These are phyloP conservation scores for Volucella inanis DNA, from an alignment of 2,888 invertebrate genomes.

Conservation along the genomic window DNA sequence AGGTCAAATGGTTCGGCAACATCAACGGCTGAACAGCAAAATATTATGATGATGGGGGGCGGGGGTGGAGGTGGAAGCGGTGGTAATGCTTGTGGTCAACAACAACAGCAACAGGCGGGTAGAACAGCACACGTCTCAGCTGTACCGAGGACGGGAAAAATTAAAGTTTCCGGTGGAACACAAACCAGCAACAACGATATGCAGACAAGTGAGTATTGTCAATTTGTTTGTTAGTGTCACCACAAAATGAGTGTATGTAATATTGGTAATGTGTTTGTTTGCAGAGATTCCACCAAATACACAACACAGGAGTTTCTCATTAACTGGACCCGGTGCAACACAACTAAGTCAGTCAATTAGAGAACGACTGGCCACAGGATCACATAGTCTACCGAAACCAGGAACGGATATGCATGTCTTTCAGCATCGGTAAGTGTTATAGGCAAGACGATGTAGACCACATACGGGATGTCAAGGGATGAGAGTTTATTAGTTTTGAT, in stretches of 20 bases:
- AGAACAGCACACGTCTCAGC: slow-evolving; percentile 93
- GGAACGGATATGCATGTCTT: slow-evolving; percentile 87
- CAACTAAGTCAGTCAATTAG: slow-evolving; percentile 94
- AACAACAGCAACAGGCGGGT: slow-evolving; percentile 79
- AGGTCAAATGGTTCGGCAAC: slow-evolving; percentile 87
- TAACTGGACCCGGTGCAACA: slow-evolving; percentile 92
- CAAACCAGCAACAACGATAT: slow-evolving; percentile 93
- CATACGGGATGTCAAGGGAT: not conserved
- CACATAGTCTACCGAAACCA: slow-evolving; percentile 92
- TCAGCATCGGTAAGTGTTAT: slow-evolving; percentile 84
- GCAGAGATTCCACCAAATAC: slow-evolving; percentile 86
- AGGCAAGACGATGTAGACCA: not conserved
- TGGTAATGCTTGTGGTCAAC: slow-evolving; percentile 71
- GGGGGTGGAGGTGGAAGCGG: slow-evolving; percentile 43
- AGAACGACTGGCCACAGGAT: slow-evolving; percentile 92
- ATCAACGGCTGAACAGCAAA: slow-evolving; percentile 82
- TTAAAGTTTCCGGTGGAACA: slow-evolving; percentile 95
- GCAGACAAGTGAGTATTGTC: slow-evolving; percentile 86
- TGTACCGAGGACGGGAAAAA: slow-evolving; percentile 90
- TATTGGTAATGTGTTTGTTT: slow-evolving; percentile 75
- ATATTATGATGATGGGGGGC: slow-evolving; percentile 80
- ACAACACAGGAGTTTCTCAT: slow-evolving; percentile 92
- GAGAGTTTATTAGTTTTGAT: slow-evolving; percentile 28
- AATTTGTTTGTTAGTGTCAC: slow-evolving; percentile 7
- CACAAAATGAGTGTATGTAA: not conserved